Evolutionary conservation across 1,140 invertebrate species (phyloP).

Genomic region (Babylonia areolata): DNA sequence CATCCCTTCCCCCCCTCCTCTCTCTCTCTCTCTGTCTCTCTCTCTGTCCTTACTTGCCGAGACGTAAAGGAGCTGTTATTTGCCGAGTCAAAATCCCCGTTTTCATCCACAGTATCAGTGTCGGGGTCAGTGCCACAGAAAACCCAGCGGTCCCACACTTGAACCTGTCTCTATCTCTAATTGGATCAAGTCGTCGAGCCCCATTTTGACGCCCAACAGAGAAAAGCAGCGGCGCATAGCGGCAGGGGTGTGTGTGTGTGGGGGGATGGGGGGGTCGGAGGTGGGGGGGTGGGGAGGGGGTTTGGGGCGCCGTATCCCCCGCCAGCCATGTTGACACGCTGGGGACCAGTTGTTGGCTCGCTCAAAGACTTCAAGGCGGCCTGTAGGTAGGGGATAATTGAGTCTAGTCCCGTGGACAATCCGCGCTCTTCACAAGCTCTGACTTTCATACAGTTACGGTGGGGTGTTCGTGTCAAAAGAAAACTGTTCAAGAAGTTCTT

Average conservation of each 20-base stretch:
- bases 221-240: not conserved
- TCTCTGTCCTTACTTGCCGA: not conserved
- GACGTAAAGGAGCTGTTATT: not conserved
- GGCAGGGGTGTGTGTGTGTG: not conserved
- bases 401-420: not conserved
- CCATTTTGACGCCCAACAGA: not conserved
- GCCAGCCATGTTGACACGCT: not conserved
- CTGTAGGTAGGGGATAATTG: not conserved
- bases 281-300: not conserved
- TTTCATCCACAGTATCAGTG: not conserved
- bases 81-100: slow-evolving; percentile 5
- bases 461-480: not conserved
- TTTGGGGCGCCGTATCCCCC: not conserved
- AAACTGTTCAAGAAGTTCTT: too few relatives aligned
- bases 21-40: slow-evolving; percentile 28
- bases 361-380: not conserved
- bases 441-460: not conserved
- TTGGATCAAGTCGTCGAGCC: not conserved
- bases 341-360: not conserved
- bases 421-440: not conserved
- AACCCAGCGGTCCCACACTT: not conserved
- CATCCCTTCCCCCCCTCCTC: not conserved
- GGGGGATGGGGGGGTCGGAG: too few relatives aligned
- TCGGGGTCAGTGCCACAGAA: not conserved
- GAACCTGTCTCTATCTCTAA: slow-evolving; percentile 3